Evolutionary conservation across 1,140 invertebrate genomes (phyloP).

Genomic region (Aphelinus certus): DNA sequence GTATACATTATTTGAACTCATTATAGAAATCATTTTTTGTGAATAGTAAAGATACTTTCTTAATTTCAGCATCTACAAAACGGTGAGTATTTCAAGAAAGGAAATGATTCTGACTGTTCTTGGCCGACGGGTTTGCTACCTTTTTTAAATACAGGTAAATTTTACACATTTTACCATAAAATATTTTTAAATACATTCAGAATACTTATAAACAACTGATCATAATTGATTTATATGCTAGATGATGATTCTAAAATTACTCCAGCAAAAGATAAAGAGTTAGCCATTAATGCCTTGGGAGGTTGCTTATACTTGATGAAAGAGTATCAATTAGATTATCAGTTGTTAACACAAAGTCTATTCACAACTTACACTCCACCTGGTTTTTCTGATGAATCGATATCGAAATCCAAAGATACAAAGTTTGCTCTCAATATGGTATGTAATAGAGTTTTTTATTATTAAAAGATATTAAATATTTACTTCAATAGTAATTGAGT

Average conservation of each 20-base stretch:
- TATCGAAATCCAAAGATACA: conserved; percentile 41
- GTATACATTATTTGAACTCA: conserved; percentile 46
- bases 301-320: conserved; percentile 86
- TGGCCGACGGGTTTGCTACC: conserved; percentile 78
- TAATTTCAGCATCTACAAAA: conserved; percentile 65
- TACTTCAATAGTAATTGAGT: no score
- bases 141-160: conserved; percentile 77
- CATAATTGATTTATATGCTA: conserved; percentile 49
- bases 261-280: conserved; percentile 74
- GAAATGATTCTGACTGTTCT: conserved; percentile 58
- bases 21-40: no score
- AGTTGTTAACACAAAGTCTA: conserved; percentile 85
- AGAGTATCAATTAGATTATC: conserved; percentile 87
- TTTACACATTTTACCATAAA: not conserved
- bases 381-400: conserved; percentile 67
- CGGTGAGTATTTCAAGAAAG: conserved; percentile 79
- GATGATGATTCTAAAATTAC: conserved; percentile 81
- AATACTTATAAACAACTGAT: no score
- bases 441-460: not conserved
- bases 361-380: conserved; percentile 86
- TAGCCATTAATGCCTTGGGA: conserved; percentile 84
- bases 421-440: conserved; percentile 60
- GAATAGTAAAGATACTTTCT: no score
- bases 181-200: no score
- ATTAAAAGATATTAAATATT: no score